These are phyloP conservation scores for Amiota communis DNA, from an alignment of 2,888 invertebrate genomes.

Conservation along the genomic window DNA sequence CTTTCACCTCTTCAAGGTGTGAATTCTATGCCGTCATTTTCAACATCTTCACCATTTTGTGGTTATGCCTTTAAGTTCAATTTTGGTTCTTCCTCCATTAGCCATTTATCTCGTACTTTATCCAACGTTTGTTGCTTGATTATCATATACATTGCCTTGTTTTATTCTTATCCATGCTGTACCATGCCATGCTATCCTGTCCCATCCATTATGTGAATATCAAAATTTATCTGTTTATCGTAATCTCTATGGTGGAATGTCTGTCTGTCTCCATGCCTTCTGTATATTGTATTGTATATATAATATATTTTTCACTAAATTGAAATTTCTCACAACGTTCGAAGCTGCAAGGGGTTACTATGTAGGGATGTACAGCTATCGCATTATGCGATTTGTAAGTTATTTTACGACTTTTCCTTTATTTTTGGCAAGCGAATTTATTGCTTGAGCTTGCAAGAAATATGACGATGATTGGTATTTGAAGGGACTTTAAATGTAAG, in stretches of 20 bases:
- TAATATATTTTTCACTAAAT: neutral
- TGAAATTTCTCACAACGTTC: no score
- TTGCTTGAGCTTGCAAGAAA: conserved; percentile 3
- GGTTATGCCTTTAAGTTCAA: neutral
- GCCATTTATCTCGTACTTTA: neutral
- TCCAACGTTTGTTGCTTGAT: neutral
- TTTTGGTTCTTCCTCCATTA: neutral
- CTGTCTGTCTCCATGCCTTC: conserved; percentile 43
- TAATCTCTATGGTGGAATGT: conserved; percentile 44
- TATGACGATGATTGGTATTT: conserved; percentile 23
- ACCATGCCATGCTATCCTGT: conserved; percentile 3
- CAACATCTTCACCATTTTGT: neutral
- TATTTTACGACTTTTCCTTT: conserved; percentile 18
- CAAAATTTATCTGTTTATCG: conserved; percentile 50
- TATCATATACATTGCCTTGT: neutral
- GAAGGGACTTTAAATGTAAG: conserved; percentile 2
- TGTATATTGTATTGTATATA: conserved; percentile 33
- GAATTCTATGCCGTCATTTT: neutral
- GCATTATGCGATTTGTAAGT: conserved; percentile 17
- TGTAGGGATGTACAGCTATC: neutral
- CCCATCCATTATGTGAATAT: conserved; percentile 7
- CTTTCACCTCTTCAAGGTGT: neutral
- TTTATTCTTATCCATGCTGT: neutral
- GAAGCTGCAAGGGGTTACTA: neutral
- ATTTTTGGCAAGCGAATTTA: conserved; percentile 19